Base-by-base conservation (phyloP, 2,113 vertebrate genomes). In the Chionis minor region DNA sequence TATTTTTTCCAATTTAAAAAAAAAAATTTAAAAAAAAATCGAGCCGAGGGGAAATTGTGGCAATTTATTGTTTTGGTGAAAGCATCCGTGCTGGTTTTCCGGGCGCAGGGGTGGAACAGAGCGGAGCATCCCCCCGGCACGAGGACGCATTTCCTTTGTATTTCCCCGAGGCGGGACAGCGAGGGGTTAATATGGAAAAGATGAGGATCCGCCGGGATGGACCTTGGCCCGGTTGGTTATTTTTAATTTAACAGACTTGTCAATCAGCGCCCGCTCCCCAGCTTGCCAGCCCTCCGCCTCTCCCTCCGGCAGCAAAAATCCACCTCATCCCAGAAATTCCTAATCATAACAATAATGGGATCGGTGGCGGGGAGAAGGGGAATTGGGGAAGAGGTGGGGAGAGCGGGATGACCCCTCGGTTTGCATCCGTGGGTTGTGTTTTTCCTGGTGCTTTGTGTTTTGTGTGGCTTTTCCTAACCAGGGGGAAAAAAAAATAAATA, bases 121-220 rank as follows among this genome's bases (percentile, higher is more conserved):
- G 54, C 6, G n/a, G 12, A 33, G 20, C 17, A 3, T 63, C 28
- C 42, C 44, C 2, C n/a, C n/a, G n/a, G 0, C 9, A 7, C 2
- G 7, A 33, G 70, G 27, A 65, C 5, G 0, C 2, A 4, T n/a
- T 54, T 32, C 38, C 56, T 87, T 70, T 70, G 63, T 59, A 18
- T 21, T 65, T 56, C 38, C 26, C 20, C 14, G 19, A 33, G 26
- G 45, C 1, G 5, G 47, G 74, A 54, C 28, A 8, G 58, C 9
- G 13, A 88, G n/a, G 66, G 49, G 56, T 72, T 72, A 47, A 63
- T 12, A 4, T 6, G 42, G 74, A 80, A 55, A 47, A 19, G 14
- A 23, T 56, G 22, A 10, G 62, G 78, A 81, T 66, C 49, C 62
- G 18, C 32, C 38, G 32, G 10, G 61, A 18, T 15, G 59, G 47